Conservation (phyloP, 1,140 invertebrate species). For the Caenorhabditis brenneri region DNA sequence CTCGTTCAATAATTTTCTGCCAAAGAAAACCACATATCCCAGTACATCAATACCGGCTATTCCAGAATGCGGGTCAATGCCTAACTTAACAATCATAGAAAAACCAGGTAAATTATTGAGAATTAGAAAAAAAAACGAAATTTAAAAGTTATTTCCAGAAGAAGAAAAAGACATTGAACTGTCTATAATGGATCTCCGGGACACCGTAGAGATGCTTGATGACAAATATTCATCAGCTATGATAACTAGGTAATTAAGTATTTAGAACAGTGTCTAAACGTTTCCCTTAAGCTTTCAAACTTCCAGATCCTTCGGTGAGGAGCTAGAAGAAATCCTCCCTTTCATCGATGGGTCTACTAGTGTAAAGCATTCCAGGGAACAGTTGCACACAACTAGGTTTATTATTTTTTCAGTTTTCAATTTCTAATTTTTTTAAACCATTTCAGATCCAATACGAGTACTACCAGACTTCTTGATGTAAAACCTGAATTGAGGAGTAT, state of each 20-base stretch:
- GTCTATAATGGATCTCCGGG: neutral
- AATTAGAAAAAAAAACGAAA: too few species aligned
- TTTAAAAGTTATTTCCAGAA: neutral
- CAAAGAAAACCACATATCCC: slow-evolving; percentile 8
- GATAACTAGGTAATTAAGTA: slow-evolving; percentile 13
- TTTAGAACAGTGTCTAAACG: neutral
- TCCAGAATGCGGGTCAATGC: slow-evolving; percentile 29
- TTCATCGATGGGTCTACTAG: slow-evolving; percentile 61
- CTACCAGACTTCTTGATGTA: neutral
- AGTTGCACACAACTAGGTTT: slow-evolving; percentile 35
- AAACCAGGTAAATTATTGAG: neutral
- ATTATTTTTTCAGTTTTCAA: neutral
- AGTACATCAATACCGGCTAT: slow-evolving; percentile 11
- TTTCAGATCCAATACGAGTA: slow-evolving; percentile 21
- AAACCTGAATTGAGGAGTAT: slow-evolving; percentile 13
- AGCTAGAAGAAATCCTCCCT: slow-evolving; percentile 61
- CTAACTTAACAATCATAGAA: neutral
- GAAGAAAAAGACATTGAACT: slow-evolving; percentile 5
- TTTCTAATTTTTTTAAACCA: neutral
- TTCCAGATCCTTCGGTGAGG: slow-evolving; percentile 67
- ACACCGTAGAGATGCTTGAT: slow-evolving; percentile 7
- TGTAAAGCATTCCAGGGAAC: slow-evolving; percentile 37
- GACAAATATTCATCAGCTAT: slow-evolving; percentile 22
- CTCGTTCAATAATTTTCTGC: slow-evolving; percentile 35
- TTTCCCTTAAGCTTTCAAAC: slow-evolving; percentile 22